These are phyloP conservation scores for Podargus strigoides DNA, from an alignment of 2,797 vertebrate species.

Conservation along the genomic window DNA sequence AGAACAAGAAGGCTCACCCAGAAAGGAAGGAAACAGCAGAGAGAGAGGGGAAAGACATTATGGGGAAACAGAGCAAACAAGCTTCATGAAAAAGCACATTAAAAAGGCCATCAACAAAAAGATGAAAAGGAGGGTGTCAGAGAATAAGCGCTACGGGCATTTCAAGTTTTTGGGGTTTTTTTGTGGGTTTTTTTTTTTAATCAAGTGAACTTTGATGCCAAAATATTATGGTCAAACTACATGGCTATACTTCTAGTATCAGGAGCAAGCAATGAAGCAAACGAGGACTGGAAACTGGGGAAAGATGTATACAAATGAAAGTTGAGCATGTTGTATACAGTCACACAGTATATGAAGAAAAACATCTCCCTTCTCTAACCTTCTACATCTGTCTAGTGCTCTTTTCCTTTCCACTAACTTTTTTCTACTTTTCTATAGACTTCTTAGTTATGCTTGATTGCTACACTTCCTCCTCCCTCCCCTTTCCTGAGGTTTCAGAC, in stretches of 20 bases:
- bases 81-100: not conserved
- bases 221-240: slow-evolving; percentile 13
- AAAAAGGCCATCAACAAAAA: not conserved
- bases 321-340: not conserved
- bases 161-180: not conserved
- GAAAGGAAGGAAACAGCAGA: not conserved
- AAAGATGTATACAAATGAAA: not conserved
- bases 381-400: not conserved
- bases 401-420: not conserved
- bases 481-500: not conserved
- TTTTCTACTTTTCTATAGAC: not conserved
- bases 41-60: not conserved
- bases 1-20: not conserved
- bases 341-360: not conserved
- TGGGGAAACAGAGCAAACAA: not conserved
- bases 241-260: not conserved
- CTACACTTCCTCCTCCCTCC: not conserved
- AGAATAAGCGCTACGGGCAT: not conserved
- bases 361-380: not conserved
- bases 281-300: not conserved
- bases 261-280: not conserved
- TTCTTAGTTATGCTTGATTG: not conserved
- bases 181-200: slow-evolving; percentile 10
- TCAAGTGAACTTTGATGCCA: slow-evolving; percentile 8
- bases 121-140: not conserved